Evolutionary conservation across 2,888 invertebrate species (phyloP).

Genomic region (Ariolimax columbianus): DNA sequence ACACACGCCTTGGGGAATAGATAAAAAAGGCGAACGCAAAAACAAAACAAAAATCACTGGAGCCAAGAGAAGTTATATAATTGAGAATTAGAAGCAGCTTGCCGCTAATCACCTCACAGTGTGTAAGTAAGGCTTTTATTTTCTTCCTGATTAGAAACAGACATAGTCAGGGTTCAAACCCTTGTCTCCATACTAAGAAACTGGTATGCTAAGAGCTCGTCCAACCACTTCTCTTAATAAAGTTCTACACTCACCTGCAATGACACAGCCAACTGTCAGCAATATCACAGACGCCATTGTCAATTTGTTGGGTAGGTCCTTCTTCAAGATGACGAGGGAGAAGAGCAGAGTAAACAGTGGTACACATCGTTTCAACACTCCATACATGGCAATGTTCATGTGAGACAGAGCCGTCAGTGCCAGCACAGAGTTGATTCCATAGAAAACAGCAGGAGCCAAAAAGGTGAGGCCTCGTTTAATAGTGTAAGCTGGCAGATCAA

Average conservation of each 20-base stretch:
- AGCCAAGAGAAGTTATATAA: too few species aligned
- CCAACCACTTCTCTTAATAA: too few species aligned
- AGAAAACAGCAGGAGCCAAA: slow-evolving; percentile 80
- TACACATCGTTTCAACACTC: slow-evolving; percentile 80
- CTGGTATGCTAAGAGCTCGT: too few species aligned
- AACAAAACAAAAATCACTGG: too few species aligned
- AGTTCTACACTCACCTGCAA: slow-evolving; percentile 77
- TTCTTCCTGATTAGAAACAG: too few species aligned
- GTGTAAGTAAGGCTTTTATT: too few species aligned
- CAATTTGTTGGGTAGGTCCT: slow-evolving; percentile 71
- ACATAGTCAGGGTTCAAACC: too few species aligned
- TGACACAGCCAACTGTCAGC: slow-evolving; percentile 79
- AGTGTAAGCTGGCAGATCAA: slow-evolving; percentile 77
- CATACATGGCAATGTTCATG: slow-evolving; percentile 82
- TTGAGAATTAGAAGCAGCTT: too few species aligned
- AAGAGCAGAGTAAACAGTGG: slow-evolving; percentile 79
- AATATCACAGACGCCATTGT: slow-evolving; percentile 75
- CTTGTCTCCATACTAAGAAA: too few species aligned
- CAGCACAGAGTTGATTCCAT: slow-evolving; percentile 80
- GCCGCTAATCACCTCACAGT: too few species aligned
- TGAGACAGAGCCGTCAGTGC: slow-evolving; percentile 80
- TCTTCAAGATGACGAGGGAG: slow-evolving; percentile 76
- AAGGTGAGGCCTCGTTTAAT: slow-evolving; percentile 78
- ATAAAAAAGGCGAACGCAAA: too few species aligned
- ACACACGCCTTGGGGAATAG: too few species aligned